phyloP scores from a whole-genome alignment of 2,797 vertebrate genomes.

The Poeciliopsis turneri region DNA sequence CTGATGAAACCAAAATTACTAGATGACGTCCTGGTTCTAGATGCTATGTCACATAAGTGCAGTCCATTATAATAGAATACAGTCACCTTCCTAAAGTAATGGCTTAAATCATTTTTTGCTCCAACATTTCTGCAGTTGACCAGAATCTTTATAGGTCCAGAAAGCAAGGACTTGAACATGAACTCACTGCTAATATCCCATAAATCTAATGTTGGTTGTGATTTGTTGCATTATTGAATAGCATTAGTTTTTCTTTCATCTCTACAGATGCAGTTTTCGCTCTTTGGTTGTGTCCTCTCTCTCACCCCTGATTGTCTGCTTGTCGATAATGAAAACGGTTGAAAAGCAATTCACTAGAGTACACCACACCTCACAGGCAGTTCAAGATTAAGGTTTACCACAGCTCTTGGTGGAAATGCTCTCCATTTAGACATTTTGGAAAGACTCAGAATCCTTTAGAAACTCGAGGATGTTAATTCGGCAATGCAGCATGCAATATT shows the following conservation, averaged over 20 bases:
- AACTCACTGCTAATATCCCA: not conserved
- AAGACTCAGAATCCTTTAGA: not conserved
- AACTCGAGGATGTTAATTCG: not conserved
- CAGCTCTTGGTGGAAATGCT: constrained; percentile 4
- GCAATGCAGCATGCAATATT: not conserved
- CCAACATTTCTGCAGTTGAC: not conserved
- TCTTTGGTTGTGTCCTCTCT: not conserved
- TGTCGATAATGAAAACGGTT: constrained; percentile 13
- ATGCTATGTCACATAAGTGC: not conserved
- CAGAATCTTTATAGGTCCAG: not conserved
- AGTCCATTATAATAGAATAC: not conserved
- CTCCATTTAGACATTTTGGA: not conserved
- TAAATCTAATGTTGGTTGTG: constrained; percentile 4
- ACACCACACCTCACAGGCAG: not conserved
- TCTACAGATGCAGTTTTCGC: constrained; percentile 8
- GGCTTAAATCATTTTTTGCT: not conserved
- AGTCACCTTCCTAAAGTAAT: too few relatives aligned
- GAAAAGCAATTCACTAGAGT: constrained; percentile 21
- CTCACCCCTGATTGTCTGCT: constrained; percentile 18
- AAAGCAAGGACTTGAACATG: not conserved
- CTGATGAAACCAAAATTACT: not conserved
- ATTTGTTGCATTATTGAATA: constrained; percentile 1
- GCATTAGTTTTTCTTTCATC: constrained; percentile 14
- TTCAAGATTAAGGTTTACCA: constrained; percentile 8
- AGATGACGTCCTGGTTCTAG: not conserved